phyloP scores from a whole-genome alignment of 2,888 invertebrate species.

The Ryuthela nishihirai region DNA sequence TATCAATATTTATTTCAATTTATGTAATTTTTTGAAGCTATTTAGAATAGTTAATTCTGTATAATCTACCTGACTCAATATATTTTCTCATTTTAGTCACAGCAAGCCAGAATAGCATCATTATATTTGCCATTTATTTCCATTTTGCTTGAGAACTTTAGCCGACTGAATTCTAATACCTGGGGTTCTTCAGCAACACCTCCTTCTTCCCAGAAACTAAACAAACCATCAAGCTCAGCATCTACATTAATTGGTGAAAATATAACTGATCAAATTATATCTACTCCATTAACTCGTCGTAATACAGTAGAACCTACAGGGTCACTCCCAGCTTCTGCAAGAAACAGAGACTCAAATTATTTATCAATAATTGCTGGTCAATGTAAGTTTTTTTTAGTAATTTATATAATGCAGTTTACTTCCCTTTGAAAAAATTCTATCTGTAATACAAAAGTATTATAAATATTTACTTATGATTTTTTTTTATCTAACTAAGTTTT shows the following conservation, averaged over 20 bases:
- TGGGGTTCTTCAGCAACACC: constrained; percentile 21
- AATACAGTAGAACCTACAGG: constrained; percentile 27
- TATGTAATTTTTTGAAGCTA: too few relatives aligned
- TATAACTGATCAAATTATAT: constrained; percentile 2
- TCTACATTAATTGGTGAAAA: constrained; percentile 26
- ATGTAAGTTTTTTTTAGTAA: constrained; percentile 48
- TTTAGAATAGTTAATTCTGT: too few relatives aligned
- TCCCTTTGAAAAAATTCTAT: neutral
- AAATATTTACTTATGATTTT: neutral
- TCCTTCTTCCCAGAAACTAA: constrained; percentile 15
- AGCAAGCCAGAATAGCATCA: constrained; percentile 76
- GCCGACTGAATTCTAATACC: constrained; percentile 57
- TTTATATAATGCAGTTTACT: neutral
- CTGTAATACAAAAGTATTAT: neutral
- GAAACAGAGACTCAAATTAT: constrained; percentile 65
- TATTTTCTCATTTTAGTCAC: constrained; percentile 56
- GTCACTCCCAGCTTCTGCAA: constrained; percentile 28
- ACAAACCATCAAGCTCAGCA: constrained; percentile 26
- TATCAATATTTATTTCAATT: too few relatives aligned
- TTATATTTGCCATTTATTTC: constrained; percentile 89
- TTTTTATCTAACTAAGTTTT: neutral
- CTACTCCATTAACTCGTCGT: neutral
- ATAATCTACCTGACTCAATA: too few relatives aligned
- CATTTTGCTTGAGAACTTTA: constrained; percentile 80
- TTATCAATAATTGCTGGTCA: constrained; percentile 69